Conservation (phyloP, 2,797 vertebrate species). For the Coracias cyanogaster region DNA sequence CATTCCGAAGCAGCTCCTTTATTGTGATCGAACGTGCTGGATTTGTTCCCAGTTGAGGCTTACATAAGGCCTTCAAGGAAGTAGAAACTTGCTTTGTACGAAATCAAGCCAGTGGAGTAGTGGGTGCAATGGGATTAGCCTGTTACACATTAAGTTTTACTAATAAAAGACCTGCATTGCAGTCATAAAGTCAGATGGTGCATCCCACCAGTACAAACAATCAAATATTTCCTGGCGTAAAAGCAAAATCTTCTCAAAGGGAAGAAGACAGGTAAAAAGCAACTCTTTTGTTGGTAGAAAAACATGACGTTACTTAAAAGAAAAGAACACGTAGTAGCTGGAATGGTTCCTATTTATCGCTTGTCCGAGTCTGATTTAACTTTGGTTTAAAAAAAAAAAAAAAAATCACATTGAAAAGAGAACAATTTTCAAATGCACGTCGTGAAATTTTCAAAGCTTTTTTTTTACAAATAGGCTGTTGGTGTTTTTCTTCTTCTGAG, state of each 20-base stretch:
- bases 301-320: not conserved
- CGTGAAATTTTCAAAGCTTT: fast-evolving
- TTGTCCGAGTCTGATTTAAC: not conserved
- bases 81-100: conserved; percentile 34
- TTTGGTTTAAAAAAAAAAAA: not conserved
- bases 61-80: conserved; percentile 55
- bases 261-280: not conserved
- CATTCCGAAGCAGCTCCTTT: conserved; percentile 45
- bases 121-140: conserved; percentile 40
- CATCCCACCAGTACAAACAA: conserved; percentile 41
- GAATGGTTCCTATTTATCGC: not conserved
- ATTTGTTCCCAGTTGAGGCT: conserved; percentile 41
- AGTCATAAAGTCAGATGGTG: conserved; percentile 57
- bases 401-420: not conserved
- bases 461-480: too few species aligned
- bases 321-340: not conserved
- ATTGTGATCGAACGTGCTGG: conserved; percentile 50
- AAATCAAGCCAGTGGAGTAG: conserved; percentile 13
- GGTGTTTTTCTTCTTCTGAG: not conserved
- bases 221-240: conserved; percentile 66
- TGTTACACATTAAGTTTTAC: conserved; percentile 43
- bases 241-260: conserved; percentile 52
- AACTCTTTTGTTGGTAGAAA: not conserved
- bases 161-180: conserved; percentile 33
- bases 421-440: fast-evolving